Evolutionary conservation across 1,140 invertebrate genomes (phyloP).

Genomic region (Agraylea sexmaculata): DNA sequence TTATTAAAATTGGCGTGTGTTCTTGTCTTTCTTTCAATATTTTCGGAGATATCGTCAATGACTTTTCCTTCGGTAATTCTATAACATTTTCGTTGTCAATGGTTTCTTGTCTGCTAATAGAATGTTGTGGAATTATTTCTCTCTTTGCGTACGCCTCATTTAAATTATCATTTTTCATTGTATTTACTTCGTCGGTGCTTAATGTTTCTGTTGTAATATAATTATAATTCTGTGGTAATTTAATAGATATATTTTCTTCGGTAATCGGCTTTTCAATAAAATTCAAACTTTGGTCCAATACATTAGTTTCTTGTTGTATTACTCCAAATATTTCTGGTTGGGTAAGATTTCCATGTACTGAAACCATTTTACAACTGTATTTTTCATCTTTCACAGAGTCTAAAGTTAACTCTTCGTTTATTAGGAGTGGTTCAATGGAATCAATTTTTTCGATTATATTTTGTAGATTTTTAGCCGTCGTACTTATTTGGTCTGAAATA

Average conservation of each 20-base stretch:
- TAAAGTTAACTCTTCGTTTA: constrained; percentile 11
- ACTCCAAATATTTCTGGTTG: constrained; percentile 12
- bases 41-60: constrained; percentile 11
- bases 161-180: too few relatives aligned
- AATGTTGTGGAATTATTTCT: constrained; percentile 10
- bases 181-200: too few relatives aligned
- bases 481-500: too few relatives aligned
- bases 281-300: constrained; percentile 8
- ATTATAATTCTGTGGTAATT: constrained; percentile 12
- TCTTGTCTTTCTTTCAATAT: too few relatives aligned
- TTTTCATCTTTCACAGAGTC: constrained; percentile 7
- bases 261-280: constrained; percentile 14
- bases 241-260: constrained; percentile 11
- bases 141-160: constrained; percentile 7
- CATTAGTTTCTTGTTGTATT: constrained; percentile 15
- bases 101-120: constrained; percentile 4
- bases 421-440: constrained; percentile 10
- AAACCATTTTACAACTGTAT: not conserved
- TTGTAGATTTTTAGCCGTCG: constrained; percentile 6
- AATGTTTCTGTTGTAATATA: constrained; percentile 1
- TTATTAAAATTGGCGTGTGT: too few relatives aligned
- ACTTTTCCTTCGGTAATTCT: constrained; percentile 15
- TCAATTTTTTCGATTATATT: constrained; percentile 10
- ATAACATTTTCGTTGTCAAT: constrained; percentile 10
- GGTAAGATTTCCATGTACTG: constrained; percentile 9